Base-by-base conservation (phyloP, 2,797 vertebrate genomes). In the Merluccius polli region DNA sequence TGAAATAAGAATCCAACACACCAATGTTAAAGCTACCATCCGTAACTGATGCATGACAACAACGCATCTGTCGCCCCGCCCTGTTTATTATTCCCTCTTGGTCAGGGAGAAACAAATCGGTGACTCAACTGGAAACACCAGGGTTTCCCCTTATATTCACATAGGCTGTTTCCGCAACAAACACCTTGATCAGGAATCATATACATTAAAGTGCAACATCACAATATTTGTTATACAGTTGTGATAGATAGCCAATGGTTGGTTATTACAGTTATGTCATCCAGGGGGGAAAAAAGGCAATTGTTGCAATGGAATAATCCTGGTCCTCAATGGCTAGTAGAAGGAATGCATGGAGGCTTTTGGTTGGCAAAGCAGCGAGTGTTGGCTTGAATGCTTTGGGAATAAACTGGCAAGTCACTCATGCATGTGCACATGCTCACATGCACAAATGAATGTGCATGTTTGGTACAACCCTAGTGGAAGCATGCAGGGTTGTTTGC, bases 381-480 rank as follows among this genome's bases (percentile, higher is more conserved):
- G 59, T 65, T 65, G 59, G 59, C 59, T 12, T 65, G 59, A 65
- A 27, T 27, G 59, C 59, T 18, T 65, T 65, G 59, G 59, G 59
- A 65, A 65, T 65, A 27, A 65, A 65, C 24, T 65, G 59, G 59
- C 59, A 27, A 65, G 59, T 65, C 59, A 65, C 59, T 65, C 59
- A 65, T 27, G 59, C 59, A 6, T 65, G 59, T 65, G 24, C 59
- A 27, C 59, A 65, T 65, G 59, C 24, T 65, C 59, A 65, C 24
- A 6, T 65, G 59, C 59, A 65, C 59, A 29, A 65, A 27, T 27
- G 9, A 65, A 65, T 65, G 24, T 4, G 10, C 24, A 27, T 65
- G 59, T 65, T 27, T 65, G 59, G 52, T n/a, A n/a, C 52, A 24
- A 9, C 52, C 21, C 52, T 59, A n/a, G 52, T 5, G 59, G 59